These are phyloP conservation scores for Pachypanchax playfairii DNA, from an alignment of 2,113 vertebrate species.

Conservation along the genomic window DNA sequence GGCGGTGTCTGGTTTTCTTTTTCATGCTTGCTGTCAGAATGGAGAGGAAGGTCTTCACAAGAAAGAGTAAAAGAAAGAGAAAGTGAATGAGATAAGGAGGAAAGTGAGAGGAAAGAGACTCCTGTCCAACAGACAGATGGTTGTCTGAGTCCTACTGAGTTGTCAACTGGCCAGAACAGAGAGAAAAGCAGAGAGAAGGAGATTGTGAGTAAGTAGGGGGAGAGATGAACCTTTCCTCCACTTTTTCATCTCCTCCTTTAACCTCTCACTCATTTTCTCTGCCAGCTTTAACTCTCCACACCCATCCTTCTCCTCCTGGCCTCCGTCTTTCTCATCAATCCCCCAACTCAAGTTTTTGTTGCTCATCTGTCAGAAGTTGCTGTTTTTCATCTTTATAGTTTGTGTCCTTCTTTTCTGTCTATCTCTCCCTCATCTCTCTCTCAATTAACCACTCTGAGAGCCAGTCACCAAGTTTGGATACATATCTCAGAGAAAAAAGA, in stretches of 20 bases:
- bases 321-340: conserved; percentile 39
- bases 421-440: conserved; percentile 15
- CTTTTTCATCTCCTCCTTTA: conserved; percentile 62
- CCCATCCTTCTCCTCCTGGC: conserved; percentile 19
- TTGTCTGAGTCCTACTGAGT: conserved; percentile 68
- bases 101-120: conserved; percentile 31
- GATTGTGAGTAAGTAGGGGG: conserved; percentile 33
- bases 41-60: conserved; percentile 50
- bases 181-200: conserved; percentile 36
- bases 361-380: conserved; percentile 56
- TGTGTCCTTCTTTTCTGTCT: conserved; percentile 28
- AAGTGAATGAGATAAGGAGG: conserved; percentile 26
- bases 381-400: conserved; percentile 43
- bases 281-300: conserved; percentile 52
- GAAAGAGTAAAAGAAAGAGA: conserved; percentile 19
- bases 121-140: conserved; percentile 70
- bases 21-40: conserved; percentile 48
- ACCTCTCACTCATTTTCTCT: conserved; percentile 63
- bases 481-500: conserved; percentile 18
- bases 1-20: conserved; percentile 56
- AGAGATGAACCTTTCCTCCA: conserved; percentile 62
- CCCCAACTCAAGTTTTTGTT: conserved; percentile 36
- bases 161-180: conserved; percentile 68
- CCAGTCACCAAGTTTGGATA: conserved; percentile 45
- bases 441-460: conserved; percentile 27